Conservation (phyloP, 2,113 vertebrate species). For the Saimiri boliviensis region DNA sequence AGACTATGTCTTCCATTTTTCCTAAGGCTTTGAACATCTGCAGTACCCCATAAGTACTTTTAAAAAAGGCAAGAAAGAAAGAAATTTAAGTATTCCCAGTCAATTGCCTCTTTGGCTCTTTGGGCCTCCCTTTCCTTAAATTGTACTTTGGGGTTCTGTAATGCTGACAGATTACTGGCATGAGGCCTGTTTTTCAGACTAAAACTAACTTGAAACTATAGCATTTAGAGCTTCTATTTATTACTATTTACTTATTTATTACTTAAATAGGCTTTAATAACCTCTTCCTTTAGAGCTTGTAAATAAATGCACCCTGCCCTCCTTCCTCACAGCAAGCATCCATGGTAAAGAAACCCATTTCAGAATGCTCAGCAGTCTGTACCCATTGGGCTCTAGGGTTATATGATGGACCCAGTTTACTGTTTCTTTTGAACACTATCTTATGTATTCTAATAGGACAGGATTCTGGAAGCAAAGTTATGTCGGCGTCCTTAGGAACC, state of each 20-base stretch:
- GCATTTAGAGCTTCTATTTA: neutral
- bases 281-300: neutral
- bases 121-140: neutral
- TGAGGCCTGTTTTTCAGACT: neutral
- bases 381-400: neutral
- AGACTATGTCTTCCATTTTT: neutral
- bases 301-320: neutral
- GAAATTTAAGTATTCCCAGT: neutral
- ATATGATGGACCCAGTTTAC: neutral
- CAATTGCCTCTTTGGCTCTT: neutral
- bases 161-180: neutral
- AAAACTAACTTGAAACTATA: neutral
- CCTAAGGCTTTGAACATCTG: neutral
- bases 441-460: slow-evolving; percentile 80
- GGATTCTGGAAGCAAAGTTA: slow-evolving; percentile 84
- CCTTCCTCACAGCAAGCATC: neutral
- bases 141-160: neutral
- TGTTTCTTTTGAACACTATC: slow-evolving; percentile 13
- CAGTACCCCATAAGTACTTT: neutral
- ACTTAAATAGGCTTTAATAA: neutral
- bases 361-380: neutral
- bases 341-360: neutral
- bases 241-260: neutral
- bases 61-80: neutral
- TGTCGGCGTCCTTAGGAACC: slow-evolving; percentile 81